Conservation (phyloP, 2,113 vertebrate genomes). For the Aldabrachelys gigantea region DNA sequence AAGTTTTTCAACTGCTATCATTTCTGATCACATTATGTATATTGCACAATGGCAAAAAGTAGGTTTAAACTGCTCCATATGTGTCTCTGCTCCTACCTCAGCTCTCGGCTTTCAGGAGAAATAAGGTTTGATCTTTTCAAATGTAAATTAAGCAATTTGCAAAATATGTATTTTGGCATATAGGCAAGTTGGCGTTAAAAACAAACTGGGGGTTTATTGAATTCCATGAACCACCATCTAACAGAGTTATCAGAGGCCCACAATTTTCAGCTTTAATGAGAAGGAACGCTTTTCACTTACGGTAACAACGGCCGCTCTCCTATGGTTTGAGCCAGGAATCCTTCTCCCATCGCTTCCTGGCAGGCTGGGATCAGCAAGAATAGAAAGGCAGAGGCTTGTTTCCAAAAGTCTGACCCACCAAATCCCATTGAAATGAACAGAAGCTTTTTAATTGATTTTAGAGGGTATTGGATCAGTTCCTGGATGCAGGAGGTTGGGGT, state of each 20-base stretch:
- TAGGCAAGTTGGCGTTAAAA: constrained; percentile 76
- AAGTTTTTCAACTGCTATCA: constrained; percentile 55
- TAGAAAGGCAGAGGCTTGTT: neutral
- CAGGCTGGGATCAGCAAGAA: neutral
- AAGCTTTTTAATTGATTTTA: neutral
- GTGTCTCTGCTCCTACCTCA: neutral
- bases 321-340: constrained; percentile 38
- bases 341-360: neutral
- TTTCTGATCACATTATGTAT: constrained; percentile 56
- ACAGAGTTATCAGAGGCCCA: constrained; percentile 62
- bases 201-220: constrained; percentile 74
- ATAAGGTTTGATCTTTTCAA: constrained; percentile 80
- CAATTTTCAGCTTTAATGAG: constrained; percentile 74
- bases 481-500: neutral
- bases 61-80: constrained; percentile 20
- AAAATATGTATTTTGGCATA: constrained; percentile 82
- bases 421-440: neutral
- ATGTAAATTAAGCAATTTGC: constrained; percentile 83
- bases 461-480: neutral
- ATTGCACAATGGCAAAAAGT: constrained; percentile 28
- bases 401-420: rapidly evolving
- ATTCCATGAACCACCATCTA: constrained; percentile 66
- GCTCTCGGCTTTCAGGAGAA: constrained; percentile 71
- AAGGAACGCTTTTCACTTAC: constrained; percentile 59
- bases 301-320: constrained; percentile 4